Evolutionary conservation across 2,797 vertebrate species (phyloP).

Genomic region (Gadopsis bispinosus): DNA sequence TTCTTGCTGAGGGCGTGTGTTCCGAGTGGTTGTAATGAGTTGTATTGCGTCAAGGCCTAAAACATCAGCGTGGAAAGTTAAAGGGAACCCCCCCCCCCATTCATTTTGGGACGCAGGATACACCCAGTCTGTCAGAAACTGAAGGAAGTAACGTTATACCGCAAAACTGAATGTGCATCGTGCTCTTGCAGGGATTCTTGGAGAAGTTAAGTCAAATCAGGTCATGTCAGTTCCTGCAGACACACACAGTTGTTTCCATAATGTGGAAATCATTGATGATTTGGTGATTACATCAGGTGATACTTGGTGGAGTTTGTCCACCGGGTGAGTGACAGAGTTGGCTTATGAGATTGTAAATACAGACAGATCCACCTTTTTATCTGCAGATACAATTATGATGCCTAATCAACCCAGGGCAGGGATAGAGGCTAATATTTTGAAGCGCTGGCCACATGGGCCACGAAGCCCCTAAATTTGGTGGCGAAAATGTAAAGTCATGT

Average conservation of each 20-base stretch:
- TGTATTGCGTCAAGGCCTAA: constrained; percentile 31
- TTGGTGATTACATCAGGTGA: neutral
- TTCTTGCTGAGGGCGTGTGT: neutral
- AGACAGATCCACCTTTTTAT: neutral
- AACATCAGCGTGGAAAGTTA: neutral
- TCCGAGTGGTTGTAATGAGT: neutral
- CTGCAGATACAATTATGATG: neutral
- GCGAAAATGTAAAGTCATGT: too few species aligned
- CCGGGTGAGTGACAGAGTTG: neutral
- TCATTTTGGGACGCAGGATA: neutral
- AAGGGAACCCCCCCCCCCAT: constrained; percentile 31
- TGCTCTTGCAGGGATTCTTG: neutral
- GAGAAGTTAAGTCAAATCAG: neutral
- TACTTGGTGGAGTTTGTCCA: neutral
- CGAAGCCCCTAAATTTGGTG: too few species aligned
- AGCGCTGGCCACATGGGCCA: too few species aligned
- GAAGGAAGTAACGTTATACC: neutral
- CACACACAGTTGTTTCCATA: neutral
- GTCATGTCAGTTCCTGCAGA: neutral
- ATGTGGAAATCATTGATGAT: constrained; percentile 1
- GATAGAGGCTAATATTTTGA: too few species aligned
- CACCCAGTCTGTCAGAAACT: constrained; percentile 18
- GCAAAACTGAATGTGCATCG: neutral
- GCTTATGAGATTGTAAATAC: neutral
- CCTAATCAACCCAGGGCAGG: too few species aligned